phyloP scores from a whole-genome alignment of 2,888 invertebrate genomes.

The Agriopis aurantiaria region DNA sequence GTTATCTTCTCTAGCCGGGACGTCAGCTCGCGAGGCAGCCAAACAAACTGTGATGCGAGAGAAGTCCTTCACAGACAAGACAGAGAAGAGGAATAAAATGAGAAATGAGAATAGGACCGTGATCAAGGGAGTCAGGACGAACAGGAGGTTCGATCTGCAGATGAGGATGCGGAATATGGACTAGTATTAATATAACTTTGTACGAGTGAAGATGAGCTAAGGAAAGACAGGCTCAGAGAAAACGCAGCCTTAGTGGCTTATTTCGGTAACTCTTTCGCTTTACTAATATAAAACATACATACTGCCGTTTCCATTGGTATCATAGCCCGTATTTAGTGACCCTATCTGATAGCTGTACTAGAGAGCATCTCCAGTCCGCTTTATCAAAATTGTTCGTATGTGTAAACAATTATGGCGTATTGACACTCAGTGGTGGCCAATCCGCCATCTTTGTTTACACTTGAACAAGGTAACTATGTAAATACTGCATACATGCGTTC shows the following conservation, averaged over 20 bases:
- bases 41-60: slow-evolving; percentile 73
- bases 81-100: slow-evolving; percentile 62
- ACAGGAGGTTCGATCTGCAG: slow-evolving; percentile 90
- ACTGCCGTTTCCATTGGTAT: no score
- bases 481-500: no score
- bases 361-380: not conserved
- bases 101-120: slow-evolving; percentile 77
- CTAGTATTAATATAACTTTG: slow-evolving; percentile 15
- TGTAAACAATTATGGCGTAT: not conserved
- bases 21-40: slow-evolving; percentile 61
- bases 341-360: no score
- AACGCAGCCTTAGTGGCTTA: no score
- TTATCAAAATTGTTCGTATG: not conserved
- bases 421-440: not conserved
- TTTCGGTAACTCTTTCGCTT: not conserved
- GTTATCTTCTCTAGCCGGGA: slow-evolving; percentile 63
- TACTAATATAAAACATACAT: not conserved
- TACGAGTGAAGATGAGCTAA: not conserved
- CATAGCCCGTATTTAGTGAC: no score
- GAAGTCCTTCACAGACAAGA: slow-evolving; percentile 68
- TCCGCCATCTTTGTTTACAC: not conserved
- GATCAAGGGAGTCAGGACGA: slow-evolving; percentile 89
- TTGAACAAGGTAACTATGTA: not conserved
- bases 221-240: no score
- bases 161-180: slow-evolving; percentile 88